These are phyloP conservation scores for Myopa tessellatipennis DNA, from an alignment of 2,888 invertebrate genomes.

Conservation along the genomic window DNA sequence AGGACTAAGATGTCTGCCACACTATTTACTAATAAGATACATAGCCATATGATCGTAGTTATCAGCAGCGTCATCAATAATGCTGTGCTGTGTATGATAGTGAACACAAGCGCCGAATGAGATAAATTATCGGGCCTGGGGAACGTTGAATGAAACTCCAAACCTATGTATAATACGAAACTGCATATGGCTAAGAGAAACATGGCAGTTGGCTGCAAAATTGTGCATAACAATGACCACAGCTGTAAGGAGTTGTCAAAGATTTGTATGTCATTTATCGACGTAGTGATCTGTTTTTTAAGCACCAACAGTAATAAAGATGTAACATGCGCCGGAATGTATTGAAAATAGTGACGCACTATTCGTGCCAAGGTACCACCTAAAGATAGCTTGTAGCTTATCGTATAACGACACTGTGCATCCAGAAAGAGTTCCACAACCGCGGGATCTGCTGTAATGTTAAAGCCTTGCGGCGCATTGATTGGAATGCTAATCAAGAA, in stretches of 20 bases:
- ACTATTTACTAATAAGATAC: neutral
- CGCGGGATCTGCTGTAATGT: conserved; percentile 67
- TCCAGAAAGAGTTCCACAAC: conserved; percentile 75
- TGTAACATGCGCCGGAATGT: conserved; percentile 15
- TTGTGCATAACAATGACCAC: neutral
- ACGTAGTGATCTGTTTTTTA: neutral
- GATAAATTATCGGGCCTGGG: neutral
- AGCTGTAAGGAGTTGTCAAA: neutral
- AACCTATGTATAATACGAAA: neutral
- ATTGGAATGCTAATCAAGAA: conserved; percentile 70
- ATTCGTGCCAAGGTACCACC: conserved; percentile 1
- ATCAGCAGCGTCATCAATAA: conserved; percentile 55
- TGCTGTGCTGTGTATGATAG: conserved; percentile 58
- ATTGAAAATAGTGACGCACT: conserved; percentile 6
- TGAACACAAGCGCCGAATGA: conserved; percentile 52
- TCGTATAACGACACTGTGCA: conserved; percentile 77
- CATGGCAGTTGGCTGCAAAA: neutral
- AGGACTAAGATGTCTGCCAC: neutral
- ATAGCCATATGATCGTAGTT: conserved; percentile 51
- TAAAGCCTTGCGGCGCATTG: conserved; percentile 69
- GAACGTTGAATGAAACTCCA: neutral
- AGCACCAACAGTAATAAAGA: neutral
- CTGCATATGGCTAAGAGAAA: neutral
- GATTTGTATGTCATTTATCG: neutral
- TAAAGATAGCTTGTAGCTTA: conserved; percentile 69